Evolutionary conservation across 2,113 vertebrate species (phyloP), one percentile per base, ranked within the genome.

Genomic region (Sclerurus mexicanus): DNA sequence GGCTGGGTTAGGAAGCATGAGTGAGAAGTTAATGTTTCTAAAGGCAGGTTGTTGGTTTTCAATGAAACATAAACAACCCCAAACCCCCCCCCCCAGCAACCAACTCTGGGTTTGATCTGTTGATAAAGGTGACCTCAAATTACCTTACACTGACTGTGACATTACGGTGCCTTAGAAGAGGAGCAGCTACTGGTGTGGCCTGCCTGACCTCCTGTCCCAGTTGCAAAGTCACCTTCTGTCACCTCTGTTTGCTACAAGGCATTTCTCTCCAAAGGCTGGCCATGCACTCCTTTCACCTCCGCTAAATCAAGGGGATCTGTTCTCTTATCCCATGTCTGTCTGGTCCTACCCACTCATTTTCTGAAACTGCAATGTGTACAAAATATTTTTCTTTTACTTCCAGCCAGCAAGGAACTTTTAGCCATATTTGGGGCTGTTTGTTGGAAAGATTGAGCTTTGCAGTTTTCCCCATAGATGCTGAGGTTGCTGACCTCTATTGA

Each of bases 401-500:
- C 85, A 91, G 39, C 13, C 33, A 80, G 52, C 39, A 42, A 90
- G 79, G 71, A 83, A 66, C 31, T 77, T 90, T 35, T 24, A 50
- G 64, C 40, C 7, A 1, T 63, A 72, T 74, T 96, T 69, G 80
- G 79, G 60, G 64, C 44, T 90, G 40, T 67, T 80, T 78, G 85
- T 75, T 47, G 79, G 93, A 96, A 95, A 91, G 75, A 88, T 1
- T 75, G 83, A 88, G 56, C 63, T 91, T 77, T 90, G 78, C 62
- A 63, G 72, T 74, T 92, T 94, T 73, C 47, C 62, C 72, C 31
- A 7, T 84, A 67, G 82, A 60, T 86, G 53, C 68, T 84, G 90
- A 92, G 90, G 86, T 85, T 74, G 64, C 72, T 96, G 95, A 92
- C 92, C 92, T 89, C 86, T 93, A 2, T 88, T 92, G 90, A 90